Evolutionary conservation across 2,888 invertebrate genomes (phyloP).

Genomic region (Kuschelorhynchus macadamiae): DNA sequence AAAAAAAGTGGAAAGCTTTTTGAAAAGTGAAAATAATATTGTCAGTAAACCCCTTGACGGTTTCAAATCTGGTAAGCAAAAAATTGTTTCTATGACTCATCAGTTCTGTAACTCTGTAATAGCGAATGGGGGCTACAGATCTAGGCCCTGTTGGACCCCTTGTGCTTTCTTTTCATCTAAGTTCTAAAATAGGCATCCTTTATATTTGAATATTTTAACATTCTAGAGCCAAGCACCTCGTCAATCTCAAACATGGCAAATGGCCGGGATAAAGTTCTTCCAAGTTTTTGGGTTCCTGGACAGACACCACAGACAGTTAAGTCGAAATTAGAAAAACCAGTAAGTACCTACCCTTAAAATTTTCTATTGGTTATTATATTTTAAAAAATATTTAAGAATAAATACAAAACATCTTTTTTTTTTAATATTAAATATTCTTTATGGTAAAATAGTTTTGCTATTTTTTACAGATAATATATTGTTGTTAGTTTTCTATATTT

Average conservation of each 20-base stretch:
- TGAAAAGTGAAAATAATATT: slow-evolving; percentile 87
- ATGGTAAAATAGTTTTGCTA: too few species aligned
- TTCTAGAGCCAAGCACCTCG: slow-evolving; percentile 53
- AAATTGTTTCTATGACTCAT: not conserved
- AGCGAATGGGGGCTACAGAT: too few species aligned
- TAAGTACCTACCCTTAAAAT: too few species aligned
- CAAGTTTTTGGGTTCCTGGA: slow-evolving; percentile 97
- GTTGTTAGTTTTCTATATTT: too few species aligned
- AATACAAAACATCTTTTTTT: too few species aligned
- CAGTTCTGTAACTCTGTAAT: not conserved
- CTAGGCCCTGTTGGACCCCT: too few species aligned
- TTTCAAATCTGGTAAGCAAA: slow-evolving; percentile 61
- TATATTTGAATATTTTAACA: too few species aligned
- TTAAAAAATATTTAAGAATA: too few species aligned
- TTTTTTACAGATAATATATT: too few species aligned
- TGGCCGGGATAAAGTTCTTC: slow-evolving; percentile 84
- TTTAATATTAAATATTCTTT: too few species aligned
- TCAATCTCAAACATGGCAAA: slow-evolving; percentile 82
- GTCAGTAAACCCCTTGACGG: slow-evolving; percentile 70
- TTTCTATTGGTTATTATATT: slow-evolving; percentile 1
- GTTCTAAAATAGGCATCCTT: too few species aligned
- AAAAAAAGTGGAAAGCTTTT: slow-evolving; percentile 82
- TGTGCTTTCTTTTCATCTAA: too few species aligned
- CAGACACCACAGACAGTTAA: slow-evolving; percentile 87
- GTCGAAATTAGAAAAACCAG: slow-evolving; percentile 82